Evolutionary conservation across 2,113 vertebrate genomes (phyloP), one percentile per base, ranked within the genome.

Genomic region (Petromus typicus): DNA sequence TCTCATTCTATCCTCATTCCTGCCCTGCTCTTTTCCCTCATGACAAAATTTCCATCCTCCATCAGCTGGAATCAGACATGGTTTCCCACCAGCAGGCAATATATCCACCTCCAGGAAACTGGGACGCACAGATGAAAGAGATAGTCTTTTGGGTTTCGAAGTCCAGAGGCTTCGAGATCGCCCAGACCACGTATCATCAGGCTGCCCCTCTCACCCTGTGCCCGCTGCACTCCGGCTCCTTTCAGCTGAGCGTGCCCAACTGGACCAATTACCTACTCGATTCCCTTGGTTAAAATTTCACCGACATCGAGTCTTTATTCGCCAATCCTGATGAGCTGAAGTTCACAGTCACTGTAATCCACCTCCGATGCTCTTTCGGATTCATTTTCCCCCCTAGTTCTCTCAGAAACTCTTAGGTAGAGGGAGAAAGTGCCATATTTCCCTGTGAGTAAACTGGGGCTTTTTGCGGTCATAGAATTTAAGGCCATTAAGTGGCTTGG

Each of bases 361-460:
- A 27, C 37, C 40, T 67, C 25, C 16, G 4, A 54, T 9, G 12
- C n/a, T 56, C 45, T 56, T 48, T 48, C 43, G 81, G 76, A 25
- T 27, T 22, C 32, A 20, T 34, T 63, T 40, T 48, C 1, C 1
- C 2, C 12, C n/a, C 43, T 27, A 8, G 30, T 61, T 43, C 57
- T 78, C 69, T 83, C 87, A 59, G 73, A 48, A 83, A 34, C 23
- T 45, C 22, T 43, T 75, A 82, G 1, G 16, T 80, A 37, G 63
- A 54, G 79, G 84, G 63, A 73, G 17, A 37, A 88, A 40, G 5
- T 22, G 57, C 43, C 59, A 2, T 10, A 59, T 40, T 40, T 57
- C 48, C 48, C 30, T 85, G 63, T 4, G n/a, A 86, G 27, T 69
- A 87, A 90, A 91, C 87, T 5, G 87, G 89, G 79, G 37, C 30